Evolutionary conservation across 2,888 invertebrate genomes (phyloP).

Genomic region (Drosophila ustulata): DNA sequence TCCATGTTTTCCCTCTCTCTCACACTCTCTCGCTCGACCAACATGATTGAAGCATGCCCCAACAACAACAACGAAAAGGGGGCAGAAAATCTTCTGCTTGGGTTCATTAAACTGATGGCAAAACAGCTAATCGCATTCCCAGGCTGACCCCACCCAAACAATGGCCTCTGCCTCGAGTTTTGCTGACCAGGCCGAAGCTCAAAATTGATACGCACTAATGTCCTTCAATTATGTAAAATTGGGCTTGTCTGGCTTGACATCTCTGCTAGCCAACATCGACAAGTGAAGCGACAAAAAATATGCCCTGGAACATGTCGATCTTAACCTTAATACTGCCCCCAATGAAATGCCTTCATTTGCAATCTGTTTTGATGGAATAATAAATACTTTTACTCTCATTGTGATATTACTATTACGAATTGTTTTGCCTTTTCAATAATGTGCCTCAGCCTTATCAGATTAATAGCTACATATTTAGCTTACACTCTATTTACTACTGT

Average conservation of each 20-base stretch:
- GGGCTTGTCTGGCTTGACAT: constrained; percentile 24
- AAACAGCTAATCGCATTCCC: constrained; percentile 55
- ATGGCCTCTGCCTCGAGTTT: not conserved
- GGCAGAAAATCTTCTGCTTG: constrained; percentile 55
- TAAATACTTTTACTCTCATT: no score
- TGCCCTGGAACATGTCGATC: not conserved
- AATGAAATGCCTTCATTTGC: not conserved
- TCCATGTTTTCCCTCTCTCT: not conserved
- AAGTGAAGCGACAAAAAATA: not conserved
- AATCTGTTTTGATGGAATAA: not conserved
- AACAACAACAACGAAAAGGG: constrained; percentile 1
- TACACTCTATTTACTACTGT: no score
- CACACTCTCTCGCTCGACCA: not conserved
- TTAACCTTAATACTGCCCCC: no score
- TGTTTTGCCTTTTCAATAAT: no score
- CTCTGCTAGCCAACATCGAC: not conserved
- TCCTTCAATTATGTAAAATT: constrained; percentile 60
- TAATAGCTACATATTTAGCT: no score
- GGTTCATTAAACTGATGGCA: constrained; percentile 64
- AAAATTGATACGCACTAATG: constrained; percentile 61
- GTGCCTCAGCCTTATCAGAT: no score
- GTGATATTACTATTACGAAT: no score
- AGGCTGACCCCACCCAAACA: not conserved
- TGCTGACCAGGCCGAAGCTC: constrained; percentile 56
- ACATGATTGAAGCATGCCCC: not conserved